Evolutionary conservation across 2,113 vertebrate species (phyloP).

Genomic region (Pseudorhombus dupliciocellatus): DNA sequence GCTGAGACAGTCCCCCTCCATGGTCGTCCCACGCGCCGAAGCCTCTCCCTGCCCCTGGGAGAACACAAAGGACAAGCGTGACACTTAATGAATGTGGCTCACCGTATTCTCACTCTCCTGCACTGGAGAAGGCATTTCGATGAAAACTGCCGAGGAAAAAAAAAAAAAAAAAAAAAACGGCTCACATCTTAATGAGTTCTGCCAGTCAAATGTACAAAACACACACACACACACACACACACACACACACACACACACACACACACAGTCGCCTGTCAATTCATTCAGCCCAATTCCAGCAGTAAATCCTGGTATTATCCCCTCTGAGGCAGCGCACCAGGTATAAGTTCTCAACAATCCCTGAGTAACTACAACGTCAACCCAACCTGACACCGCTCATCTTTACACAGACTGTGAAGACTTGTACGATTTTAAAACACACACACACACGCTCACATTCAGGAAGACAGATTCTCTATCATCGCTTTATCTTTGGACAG

Average conservation of each 20-base stretch:
- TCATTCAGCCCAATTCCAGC: conserved; percentile 47
- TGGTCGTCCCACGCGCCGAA: conserved; percentile 80
- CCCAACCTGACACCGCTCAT: conserved; percentile 30
- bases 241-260: conserved; percentile 14
- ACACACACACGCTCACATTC: conserved; percentile 18
- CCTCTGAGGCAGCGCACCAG: conserved; percentile 14
- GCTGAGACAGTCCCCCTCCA: conserved; percentile 96
- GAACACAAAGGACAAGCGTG: conserved; percentile 33
- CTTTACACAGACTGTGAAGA: conserved; percentile 12
- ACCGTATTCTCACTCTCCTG: conserved; percentile 31
- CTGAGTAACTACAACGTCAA: conserved; percentile 34
- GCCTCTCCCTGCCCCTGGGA: conserved; percentile 83
- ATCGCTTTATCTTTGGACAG: conserved; percentile 20
- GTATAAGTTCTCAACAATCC: conserved; percentile 31
- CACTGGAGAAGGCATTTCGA: conserved; percentile 41
- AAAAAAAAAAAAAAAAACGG: conserved; percentile 30
- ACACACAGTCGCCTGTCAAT: conserved; percentile 27
- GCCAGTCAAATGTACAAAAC: conserved; percentile 54
- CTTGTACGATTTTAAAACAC: conserved; percentile 30
- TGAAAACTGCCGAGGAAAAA: conserved; percentile 56
- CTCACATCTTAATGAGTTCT: conserved; percentile 63
- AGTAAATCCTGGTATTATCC: conserved; percentile 43
- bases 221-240: conserved; percentile 14
- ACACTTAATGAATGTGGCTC: conserved; percentile 38
- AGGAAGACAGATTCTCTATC: conserved; percentile 27